phyloP scores from a whole-genome alignment of 2,888 invertebrate genomes.

The Pristionchus mayeri region DNA sequence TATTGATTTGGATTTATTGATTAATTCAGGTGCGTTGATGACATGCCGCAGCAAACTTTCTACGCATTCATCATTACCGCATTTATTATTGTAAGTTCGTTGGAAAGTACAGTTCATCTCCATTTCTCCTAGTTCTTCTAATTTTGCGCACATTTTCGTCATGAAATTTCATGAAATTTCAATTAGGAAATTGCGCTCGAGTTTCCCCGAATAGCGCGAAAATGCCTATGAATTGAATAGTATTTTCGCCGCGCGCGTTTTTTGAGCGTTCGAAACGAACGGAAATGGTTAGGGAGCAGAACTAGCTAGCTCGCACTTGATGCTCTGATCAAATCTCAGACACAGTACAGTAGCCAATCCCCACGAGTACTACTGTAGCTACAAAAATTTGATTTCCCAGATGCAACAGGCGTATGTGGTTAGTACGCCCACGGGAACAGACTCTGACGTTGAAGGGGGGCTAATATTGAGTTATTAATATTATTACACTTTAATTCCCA shows the following conservation, averaged over 20 bases:
- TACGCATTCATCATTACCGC: conserved; percentile 62
- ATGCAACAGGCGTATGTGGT: too few species aligned
- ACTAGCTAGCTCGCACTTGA: too few species aligned
- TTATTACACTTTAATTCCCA: conserved; percentile 49
- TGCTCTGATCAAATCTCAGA: too few species aligned
- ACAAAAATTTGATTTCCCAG: too few species aligned
- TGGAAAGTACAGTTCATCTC: too few species aligned
- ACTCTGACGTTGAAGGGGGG: too few species aligned
- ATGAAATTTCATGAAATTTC: not conserved
- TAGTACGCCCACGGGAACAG: too few species aligned
- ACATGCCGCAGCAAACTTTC: conserved; percentile 62
- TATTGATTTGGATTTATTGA: not conserved
- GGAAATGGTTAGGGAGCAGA: too few species aligned
- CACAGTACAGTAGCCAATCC: too few species aligned
- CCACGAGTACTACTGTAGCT: too few species aligned
- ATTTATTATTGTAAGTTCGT: conserved; percentile 60
- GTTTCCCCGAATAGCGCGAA: not conserved
- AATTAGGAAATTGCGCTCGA: not conserved
- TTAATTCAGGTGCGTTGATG: conserved; percentile 60
- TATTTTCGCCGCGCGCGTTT: conserved; percentile 7
- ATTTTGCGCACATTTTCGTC: not conserved
- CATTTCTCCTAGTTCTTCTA: too few species aligned
- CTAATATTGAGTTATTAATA: too few species aligned
- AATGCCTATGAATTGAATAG: not conserved
- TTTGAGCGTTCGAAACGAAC: not conserved